A percentile compares a stretch with the other conserved stretches of the same genome.
These are phyloP conservation scores for Poeciliopsis presidionis DNA, from an alignment of 2,797 vertebrate species.

Conservation along the genomic window DNA sequence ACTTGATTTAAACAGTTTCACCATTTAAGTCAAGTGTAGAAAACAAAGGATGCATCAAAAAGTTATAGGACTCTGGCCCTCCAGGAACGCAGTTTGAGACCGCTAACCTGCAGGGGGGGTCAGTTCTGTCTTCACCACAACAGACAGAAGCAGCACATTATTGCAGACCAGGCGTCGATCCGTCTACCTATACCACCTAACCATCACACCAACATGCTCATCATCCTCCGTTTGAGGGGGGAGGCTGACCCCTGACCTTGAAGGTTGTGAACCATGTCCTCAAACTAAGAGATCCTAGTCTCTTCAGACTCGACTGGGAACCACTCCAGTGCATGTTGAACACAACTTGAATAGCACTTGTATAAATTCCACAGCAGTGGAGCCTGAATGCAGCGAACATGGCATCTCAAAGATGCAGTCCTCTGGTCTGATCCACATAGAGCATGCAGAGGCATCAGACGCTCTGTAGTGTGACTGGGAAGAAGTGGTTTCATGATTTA, in stretches of 20 bases:
- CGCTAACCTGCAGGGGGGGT: background rate
- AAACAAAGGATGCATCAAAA: too few relatives aligned
- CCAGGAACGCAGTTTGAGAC: too few relatives aligned
- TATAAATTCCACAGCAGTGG: background rate
- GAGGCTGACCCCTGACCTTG: background rate
- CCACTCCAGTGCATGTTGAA: background rate
- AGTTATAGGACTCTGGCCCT: too few relatives aligned
- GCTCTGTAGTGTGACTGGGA: background rate
- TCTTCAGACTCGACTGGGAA: background rate
- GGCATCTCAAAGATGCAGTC: background rate
- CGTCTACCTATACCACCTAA: background rate
- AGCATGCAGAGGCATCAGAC: background rate
- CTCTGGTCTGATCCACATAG: background rate
- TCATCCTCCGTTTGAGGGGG: background rate
- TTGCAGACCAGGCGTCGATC: background rate
- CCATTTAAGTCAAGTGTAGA: too few relatives aligned
- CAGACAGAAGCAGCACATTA: background rate
- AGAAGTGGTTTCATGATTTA: background rate
- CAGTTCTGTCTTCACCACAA: background rate
- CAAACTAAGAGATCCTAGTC: background rate
- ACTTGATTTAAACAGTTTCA: too few relatives aligned
- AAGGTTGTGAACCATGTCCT: background rate
- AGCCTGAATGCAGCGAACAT: background rate
- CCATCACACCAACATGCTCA: background rate
- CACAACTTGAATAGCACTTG: background rate